Evolutionary conservation across 2,888 invertebrate species (phyloP).

Genomic region (Nowickia ferox): DNA sequence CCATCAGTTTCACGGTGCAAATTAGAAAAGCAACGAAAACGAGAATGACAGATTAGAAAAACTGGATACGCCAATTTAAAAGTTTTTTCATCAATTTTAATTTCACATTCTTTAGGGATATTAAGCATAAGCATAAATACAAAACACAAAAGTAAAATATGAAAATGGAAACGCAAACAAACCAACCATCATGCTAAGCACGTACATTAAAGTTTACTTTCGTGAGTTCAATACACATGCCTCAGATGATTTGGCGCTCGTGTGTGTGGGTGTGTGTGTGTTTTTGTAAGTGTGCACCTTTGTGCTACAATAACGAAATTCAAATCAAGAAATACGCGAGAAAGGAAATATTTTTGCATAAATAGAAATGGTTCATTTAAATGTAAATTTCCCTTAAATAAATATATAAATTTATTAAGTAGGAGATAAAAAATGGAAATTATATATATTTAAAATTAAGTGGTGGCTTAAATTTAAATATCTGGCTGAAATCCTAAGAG

Average conservation of each 20-base stretch:
- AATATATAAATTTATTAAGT: slow-evolving; percentile 10
- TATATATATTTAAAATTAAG: slow-evolving; percentile 6
- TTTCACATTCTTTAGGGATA: slow-evolving; percentile 31
- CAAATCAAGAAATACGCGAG: slow-evolving; percentile 15
- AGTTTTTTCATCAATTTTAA: slow-evolving; percentile 15
- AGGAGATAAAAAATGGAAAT: slow-evolving; percentile 7
- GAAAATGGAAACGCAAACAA: slow-evolving; percentile 8
- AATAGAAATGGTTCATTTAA: slow-evolving; percentile 34
- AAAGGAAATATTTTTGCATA: slow-evolving; percentile 49
- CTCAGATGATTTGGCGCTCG: too few relatives aligned
- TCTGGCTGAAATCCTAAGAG: too few relatives aligned
- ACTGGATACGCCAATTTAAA: slow-evolving; percentile 17
- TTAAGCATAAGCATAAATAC: background rate
- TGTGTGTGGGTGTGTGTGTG: background rate
- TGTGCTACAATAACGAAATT: slow-evolving; percentile 28
- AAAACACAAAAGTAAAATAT: background rate
- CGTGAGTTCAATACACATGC: slow-evolving; percentile 13
- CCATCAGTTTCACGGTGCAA: background rate
- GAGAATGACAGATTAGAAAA: background rate
- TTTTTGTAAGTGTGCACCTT: background rate
- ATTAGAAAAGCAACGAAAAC: background rate
- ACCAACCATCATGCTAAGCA: slow-evolving; percentile 38
- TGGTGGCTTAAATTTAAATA: too few relatives aligned
- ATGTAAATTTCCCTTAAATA: slow-evolving; percentile 55
- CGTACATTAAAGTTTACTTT: slow-evolving; percentile 39